Evolutionary conservation across 2,888 invertebrate genomes (phyloP), one percentile per base, ranked within the genome.

Genomic region (Anarsia innoxiella): DNA sequence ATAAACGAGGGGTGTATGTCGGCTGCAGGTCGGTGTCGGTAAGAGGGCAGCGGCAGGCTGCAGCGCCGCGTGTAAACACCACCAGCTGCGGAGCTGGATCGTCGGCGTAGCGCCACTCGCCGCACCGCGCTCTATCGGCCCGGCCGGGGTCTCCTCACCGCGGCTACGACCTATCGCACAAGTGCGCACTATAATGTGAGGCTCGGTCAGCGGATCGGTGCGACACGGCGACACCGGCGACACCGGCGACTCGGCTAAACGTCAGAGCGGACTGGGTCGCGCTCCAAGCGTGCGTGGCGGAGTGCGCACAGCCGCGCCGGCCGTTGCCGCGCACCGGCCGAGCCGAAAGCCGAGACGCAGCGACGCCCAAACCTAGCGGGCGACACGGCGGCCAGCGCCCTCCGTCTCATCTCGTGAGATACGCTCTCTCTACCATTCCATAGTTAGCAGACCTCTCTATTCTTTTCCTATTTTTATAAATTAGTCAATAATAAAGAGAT

Each of bases 251-350:
- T 72, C 68, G 67, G 66, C 62, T 70, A 75, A 75, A 82, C 76
- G 76, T 80, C 76, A 75, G 73, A 77, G 72, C 74, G 72, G 83
- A 83, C 82, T 83, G 82, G 80, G 76, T 77, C 75, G 77, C 71
- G 70, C 62, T 66, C 64, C 63, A 68, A 74, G 75, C 73, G 83
- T 77, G 74, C 78, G 79, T 77, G 77, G 75, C 69, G 70, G 67
- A 56, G 66, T 75, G 80, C 79, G 79, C 79, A 78, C 66, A 64
- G 59, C 56, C 66, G 68, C 59, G 67, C 66, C 67, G 66, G 64
- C 73, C 65, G 69, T 67, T 59, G 64, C 62, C 68, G 72, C 73
- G 70, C 77, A 69, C 73, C 73, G 63, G 53, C 68, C 67, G 61
- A 59, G 60, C 74, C 73, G 67, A 69, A 64, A 67, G 72, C 76